These are phyloP conservation scores for Chloroceryle amazona DNA, from an alignment of 2,797 vertebrate species.

Conservation along the genomic window DNA sequence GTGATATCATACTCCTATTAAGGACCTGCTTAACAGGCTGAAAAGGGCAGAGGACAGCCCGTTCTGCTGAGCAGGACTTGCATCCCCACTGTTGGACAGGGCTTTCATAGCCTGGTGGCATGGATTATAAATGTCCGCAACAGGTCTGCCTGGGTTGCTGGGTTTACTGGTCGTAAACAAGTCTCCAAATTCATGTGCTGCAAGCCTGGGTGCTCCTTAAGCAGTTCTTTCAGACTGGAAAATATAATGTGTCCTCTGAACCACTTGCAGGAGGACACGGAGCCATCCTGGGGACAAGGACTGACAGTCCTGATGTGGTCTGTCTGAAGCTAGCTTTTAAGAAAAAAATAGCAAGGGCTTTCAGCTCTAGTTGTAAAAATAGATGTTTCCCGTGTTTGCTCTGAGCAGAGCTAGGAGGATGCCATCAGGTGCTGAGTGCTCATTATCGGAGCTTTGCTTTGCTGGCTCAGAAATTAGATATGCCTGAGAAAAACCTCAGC, in stretches of 20 bases:
- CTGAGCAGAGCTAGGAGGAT: neutral
- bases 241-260: neutral
- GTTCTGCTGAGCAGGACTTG: neutral
- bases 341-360: neutral
- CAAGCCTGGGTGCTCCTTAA: neutral
- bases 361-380: neutral
- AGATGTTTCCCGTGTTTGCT: neutral
- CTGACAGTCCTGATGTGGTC: neutral
- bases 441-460: neutral
- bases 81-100: neutral
- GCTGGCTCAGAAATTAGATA: neutral
- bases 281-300: neutral
- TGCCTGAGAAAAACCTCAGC: neutral
- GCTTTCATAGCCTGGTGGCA: neutral
- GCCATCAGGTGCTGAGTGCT: neutral
- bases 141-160: neutral
- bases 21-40: neutral
- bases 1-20: neutral
- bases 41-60: slow-evolving; percentile 18
- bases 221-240: neutral
- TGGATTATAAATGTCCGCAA: neutral
- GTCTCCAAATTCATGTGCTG: fast-evolving
- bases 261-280: neutral
- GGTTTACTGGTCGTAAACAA: neutral
- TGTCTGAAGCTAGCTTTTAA: neutral